Conservation (phyloP, 2,113 vertebrate genomes). For the Thamnaconus septentrionalis region DNA sequence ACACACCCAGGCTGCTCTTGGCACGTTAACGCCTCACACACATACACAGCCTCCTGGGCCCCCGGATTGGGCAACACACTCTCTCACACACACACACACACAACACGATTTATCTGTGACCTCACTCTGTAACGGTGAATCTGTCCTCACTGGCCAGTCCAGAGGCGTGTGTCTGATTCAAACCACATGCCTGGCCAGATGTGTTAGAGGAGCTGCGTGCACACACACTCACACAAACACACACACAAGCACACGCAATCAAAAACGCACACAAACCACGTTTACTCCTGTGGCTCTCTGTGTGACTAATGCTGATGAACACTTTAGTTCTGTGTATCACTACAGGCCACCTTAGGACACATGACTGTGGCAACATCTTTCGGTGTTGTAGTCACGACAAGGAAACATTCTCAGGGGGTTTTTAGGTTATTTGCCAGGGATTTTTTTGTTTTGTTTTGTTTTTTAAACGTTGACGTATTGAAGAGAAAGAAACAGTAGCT, state of each 20-base stretch:
- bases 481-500: no score
- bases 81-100: constrained; percentile 5
- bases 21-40: constrained; percentile 46
- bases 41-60: constrained; percentile 24
- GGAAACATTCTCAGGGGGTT: no score
- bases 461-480: no score
- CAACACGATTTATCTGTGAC: constrained; percentile 36
- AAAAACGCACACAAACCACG: constrained; percentile 2
- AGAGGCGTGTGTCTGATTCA: constrained; percentile 53
- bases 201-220: constrained; percentile 5
- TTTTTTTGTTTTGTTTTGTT: no score
- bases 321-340: no score
- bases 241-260: not conserved
- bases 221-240: not conserved
- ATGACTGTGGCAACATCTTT: no score
- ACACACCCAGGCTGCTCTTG: constrained; percentile 31
- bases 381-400: no score
- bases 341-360: no score
- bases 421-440: no score
- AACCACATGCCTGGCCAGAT: constrained; percentile 59
- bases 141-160: constrained; percentile 37
- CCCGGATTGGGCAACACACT: constrained; percentile 22
- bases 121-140: constrained; percentile 40
- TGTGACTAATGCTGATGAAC: constrained; percentile 17
- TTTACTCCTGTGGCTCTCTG: constrained; percentile 19